A percentile compares a stretch with the other conserved stretches of the same genome.
phyloP scores from a whole-genome alignment of 2,888 invertebrate genomes.

The Drosophila pseudotakahashii region DNA sequence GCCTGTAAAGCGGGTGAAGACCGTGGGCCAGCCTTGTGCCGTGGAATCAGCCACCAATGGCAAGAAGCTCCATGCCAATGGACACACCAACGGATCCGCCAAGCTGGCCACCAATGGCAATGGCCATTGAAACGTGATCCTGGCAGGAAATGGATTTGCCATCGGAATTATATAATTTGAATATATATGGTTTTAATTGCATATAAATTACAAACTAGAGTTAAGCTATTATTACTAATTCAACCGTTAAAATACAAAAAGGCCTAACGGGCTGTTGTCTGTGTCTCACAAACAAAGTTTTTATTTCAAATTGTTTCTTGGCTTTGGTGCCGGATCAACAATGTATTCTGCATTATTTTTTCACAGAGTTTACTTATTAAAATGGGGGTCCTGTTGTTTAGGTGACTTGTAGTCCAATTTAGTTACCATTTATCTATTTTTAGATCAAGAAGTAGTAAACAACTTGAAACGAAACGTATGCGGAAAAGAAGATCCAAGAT shows the following conservation, averaged over 20 bases:
- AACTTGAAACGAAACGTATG: no score
- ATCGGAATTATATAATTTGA: conserved; percentile 25
- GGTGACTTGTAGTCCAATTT: no score
- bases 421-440: no score
- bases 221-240: conserved; percentile 42
- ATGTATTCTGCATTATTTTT: neutral
- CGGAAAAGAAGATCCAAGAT: no score
- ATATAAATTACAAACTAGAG: conserved; percentile 40
- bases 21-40: conserved; percentile 53
- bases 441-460: no score
- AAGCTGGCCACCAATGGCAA: conserved; percentile 70
- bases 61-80: conserved; percentile 65
- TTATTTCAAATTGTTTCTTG: neutral
- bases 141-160: neutral
- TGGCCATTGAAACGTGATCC: conserved; percentile 41
- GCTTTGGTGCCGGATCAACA: neutral
- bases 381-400: no score
- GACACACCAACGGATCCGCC: conserved; percentile 60
- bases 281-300: conserved; percentile 5
- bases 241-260: conserved; percentile 26
- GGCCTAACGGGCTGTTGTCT: conserved; percentile 4
- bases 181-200: conserved; percentile 43
- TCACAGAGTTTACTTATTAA: neutral
- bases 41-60: conserved; percentile 57
- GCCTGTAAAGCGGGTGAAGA: conserved; percentile 78